Conservation (phyloP, 2,888 invertebrate genomes). For the Phytoseiulus persimilis region DNA sequence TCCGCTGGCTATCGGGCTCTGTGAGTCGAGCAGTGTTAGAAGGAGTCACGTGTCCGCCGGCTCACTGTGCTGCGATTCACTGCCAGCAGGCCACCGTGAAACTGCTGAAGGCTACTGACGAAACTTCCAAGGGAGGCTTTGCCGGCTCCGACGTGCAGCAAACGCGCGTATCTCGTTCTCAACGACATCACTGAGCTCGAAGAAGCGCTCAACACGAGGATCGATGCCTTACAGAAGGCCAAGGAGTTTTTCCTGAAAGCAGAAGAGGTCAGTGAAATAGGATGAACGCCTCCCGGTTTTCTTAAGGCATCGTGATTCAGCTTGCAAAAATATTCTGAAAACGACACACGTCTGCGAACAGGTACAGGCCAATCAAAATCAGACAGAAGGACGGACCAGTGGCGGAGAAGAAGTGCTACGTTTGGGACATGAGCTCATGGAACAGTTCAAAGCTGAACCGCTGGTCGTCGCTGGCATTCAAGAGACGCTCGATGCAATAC, state of each 20-base stretch:
- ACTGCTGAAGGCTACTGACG: constrained; percentile 29
- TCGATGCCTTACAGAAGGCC: constrained; percentile 8
- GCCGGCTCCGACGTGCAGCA: constrained; percentile 23
- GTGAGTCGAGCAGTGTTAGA: too few relatives aligned
- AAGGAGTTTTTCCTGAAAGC: neutral
- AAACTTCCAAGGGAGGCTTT: neutral
- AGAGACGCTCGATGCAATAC: neutral
- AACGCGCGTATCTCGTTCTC: constrained; percentile 25
- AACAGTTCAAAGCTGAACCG: constrained; percentile 6
- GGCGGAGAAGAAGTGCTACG: neutral
- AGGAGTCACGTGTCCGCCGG: too few relatives aligned
- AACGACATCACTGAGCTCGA: constrained; percentile 9
- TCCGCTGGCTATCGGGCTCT: too few relatives aligned
- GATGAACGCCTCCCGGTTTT: neutral
- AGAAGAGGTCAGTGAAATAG: neutral
- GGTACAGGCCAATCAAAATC: neutral
- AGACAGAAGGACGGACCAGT: too few relatives aligned
- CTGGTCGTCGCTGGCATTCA: neutral
- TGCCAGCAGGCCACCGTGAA: constrained; percentile 29
- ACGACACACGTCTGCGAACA: neutral
- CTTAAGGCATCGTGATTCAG: too few relatives aligned
- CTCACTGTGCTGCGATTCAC: neutral
- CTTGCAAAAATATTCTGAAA: too few relatives aligned
- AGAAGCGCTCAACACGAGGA: neutral
- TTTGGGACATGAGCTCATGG: neutral